Base-by-base conservation (phyloP, 1,140 invertebrate species). In the Protaetia brevitarsis region DNA sequence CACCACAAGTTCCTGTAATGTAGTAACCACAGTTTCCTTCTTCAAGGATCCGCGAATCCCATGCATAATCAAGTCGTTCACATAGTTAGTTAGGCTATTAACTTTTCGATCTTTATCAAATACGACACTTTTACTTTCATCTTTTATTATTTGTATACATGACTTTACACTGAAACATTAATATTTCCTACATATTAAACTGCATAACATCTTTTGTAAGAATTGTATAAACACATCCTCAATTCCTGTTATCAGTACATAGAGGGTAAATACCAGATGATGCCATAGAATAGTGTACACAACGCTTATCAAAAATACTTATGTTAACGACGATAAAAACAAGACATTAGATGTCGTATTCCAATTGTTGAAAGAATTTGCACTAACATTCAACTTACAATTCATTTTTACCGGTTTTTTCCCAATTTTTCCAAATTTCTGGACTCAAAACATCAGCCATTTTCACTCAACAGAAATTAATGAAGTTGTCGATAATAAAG, bases 1-100 rank as follows among this genome's bases (percentile, higher is more conserved):
- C 83, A 90, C 89, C 73, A 84, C 79, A 64, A 92, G 81, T 76
- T 92, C 90, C 71, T 80, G 80, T 37, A 93, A 79, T 26, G 84
- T 82, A 65, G 82, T 79, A 23, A 90, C 79, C 56, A 89, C 85
- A 66, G 82, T 80, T 75, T 93, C 90, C 76, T 86, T 89, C 74
- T 89, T 90, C 57, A 92, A 72, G 62, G 78, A 80, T 41, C 88
- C 89, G 66, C 83, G 83, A 51, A 90, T 80, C 63, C 88, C 88
- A 78, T 87, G 86, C 67, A 86, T 85, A 63, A 92, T 81, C 66
- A 93, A 81, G 64, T 84, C 80, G 73, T 85, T 85, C 26, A 88
- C 78, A 71, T 80, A 81, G 70, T 80, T 79, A 29, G 82, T 84
- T 36, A 87, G 74, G 26, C 79, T 79, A 64, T 81, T 80, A 3